Percentiles rank a stretch among this genome's conserved stretches.
phyloP scores from a whole-genome alignment of 2,888 invertebrate genomes.

The Tenthredo scrophulariae region DNA sequence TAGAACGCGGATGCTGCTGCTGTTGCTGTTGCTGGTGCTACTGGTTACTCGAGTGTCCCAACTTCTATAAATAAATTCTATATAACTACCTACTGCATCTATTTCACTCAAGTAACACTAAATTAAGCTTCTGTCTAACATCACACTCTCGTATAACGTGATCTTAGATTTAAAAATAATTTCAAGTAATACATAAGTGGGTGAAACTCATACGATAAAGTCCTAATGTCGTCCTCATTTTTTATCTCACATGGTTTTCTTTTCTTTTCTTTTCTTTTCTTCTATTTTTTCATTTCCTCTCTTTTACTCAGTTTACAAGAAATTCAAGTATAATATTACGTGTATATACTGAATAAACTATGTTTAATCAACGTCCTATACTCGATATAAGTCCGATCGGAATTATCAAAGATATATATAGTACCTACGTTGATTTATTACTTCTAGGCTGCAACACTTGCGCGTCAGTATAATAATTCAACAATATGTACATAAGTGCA shows the following conservation, averaged over 20 bases:
- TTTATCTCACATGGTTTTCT: neutral
- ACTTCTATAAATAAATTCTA: conserved; percentile 43
- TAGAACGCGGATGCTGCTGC: conserved; percentile 28
- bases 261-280: neutral
- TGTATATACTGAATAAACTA: neutral
- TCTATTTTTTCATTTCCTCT: neutral
- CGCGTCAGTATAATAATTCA: neutral
- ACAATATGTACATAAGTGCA: neutral
- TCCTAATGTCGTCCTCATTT: neutral
- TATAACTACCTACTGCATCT: conserved; percentile 11
- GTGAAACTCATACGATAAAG: neutral
- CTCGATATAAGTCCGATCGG: neutral
- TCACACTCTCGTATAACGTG: conserved; percentile 18
- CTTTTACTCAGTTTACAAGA: neutral
- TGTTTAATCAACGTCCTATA: neutral
- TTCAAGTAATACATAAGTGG: neutral
- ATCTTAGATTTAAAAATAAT: conserved; percentile 14
- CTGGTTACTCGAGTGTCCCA: conserved; percentile 12
- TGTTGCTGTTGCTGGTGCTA: neutral
- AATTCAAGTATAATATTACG: neutral
- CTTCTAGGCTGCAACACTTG: neutral
- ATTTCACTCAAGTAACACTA: conserved; percentile 39
- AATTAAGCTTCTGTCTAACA: conserved; percentile 42
- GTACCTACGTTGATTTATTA: neutral
- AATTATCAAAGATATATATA: neutral